phyloP scores from a whole-genome alignment of 2,113 vertebrate species.

The Oxygymnocypris stewartii region DNA sequence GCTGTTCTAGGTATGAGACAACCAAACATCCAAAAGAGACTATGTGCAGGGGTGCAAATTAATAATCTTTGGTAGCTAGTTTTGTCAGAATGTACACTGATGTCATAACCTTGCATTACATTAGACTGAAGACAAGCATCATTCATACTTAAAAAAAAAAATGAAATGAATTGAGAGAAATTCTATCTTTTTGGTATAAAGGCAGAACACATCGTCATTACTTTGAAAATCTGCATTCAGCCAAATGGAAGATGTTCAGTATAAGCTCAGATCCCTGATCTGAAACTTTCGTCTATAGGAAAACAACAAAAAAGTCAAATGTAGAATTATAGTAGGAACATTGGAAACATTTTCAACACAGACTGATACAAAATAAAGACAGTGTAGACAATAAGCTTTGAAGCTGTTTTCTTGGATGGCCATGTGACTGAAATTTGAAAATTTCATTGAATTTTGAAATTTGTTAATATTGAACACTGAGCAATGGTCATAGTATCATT shows the following conservation, averaged over 20 bases:
- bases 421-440: slow-evolving; percentile 11
- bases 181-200: background rate
- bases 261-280: no score
- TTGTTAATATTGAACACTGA: background rate
- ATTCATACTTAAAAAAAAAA: background rate
- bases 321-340: background rate
- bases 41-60: background rate
- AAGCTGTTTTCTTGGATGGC: slow-evolving; percentile 22
- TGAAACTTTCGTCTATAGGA: background rate
- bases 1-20: background rate
- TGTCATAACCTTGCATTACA: background rate
- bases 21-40: background rate
- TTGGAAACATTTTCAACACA: background rate
- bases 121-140: no score
- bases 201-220: background rate
- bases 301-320: background rate
- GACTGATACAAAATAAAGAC: background rate
- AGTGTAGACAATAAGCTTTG: background rate
- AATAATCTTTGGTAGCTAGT: background rate
- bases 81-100: background rate
- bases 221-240: background rate
- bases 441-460: no score
- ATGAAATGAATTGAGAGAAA: background rate
- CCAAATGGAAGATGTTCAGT: background rate
- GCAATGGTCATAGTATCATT: background rate